Percentiles rank a stretch among this genome's conserved stretches.
These are phyloP conservation scores for Drusus annulatus DNA, from an alignment of 1,140 invertebrate species.

Conservation along the genomic window DNA sequence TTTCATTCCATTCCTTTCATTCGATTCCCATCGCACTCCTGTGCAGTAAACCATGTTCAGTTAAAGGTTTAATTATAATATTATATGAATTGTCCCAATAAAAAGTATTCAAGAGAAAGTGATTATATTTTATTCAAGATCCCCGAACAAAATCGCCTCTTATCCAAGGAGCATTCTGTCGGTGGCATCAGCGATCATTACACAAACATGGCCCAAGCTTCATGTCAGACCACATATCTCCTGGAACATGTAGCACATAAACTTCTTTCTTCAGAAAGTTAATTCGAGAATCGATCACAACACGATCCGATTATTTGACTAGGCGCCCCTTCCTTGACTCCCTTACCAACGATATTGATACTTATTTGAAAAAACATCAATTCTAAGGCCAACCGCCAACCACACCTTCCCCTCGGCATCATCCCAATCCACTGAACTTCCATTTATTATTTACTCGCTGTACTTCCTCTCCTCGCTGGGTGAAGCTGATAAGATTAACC, in stretches of 20 bases:
- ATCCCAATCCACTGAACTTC: background rate
- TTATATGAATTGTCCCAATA: too few relatives aligned
- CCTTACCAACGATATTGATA: slow-evolving; percentile 20
- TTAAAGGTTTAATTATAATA: too few relatives aligned
- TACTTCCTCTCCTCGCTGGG: background rate
- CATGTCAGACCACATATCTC: background rate
- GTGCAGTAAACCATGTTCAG: too few relatives aligned
- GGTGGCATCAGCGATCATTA: too few relatives aligned
- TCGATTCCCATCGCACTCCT: too few relatives aligned
- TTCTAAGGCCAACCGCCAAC: slow-evolving; percentile 11
- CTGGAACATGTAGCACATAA: too few relatives aligned
- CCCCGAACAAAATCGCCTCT: too few relatives aligned
- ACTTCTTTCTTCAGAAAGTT: background rate
- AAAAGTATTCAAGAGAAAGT: too few relatives aligned
- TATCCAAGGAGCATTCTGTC: too few relatives aligned
- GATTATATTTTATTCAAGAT: too few relatives aligned
- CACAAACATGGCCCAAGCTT: background rate
- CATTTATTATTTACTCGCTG: slow-evolving; percentile 12
- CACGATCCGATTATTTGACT: slow-evolving; percentile 25
- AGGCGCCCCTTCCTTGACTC: background rate
- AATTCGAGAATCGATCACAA: slow-evolving; percentile 18
- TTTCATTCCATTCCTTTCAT: too few relatives aligned
- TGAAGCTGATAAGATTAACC: background rate
- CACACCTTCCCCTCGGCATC: slow-evolving; percentile 5
- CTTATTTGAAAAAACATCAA: slow-evolving; percentile 29